Base-by-base conservation (phyloP, 2,113 vertebrate species). In the Lutjanus erythropterus region DNA sequence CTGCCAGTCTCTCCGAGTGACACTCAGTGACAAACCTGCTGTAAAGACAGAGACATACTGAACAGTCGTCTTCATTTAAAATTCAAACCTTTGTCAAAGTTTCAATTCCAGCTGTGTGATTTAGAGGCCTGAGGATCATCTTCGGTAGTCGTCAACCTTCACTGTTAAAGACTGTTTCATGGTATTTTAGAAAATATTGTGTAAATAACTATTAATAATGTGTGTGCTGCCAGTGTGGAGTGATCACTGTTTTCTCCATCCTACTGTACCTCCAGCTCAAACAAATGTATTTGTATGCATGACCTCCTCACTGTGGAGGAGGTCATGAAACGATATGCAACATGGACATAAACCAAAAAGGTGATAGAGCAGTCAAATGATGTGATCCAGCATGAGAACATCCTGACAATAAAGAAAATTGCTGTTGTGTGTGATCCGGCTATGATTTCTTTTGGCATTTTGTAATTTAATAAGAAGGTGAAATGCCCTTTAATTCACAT, bases 321-420 rank as follows among this genome's bases (percentile, higher is more conserved):
- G n/a, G 46, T 33, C 42, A 21, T 52, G 47, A 59, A 79, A 53
- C 82, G 35, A 53, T 50, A 65, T 85, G 23, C 60, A 53, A 66
- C 27, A 67, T 58, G 15, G 33, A 23, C 29, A 60, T 50, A 35
- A 31, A 81, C 52, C 71, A 83, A 77, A 66, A 53, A 44, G 25
- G 18, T 52, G 16, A 37, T 33, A 31, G 41, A 74, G 19, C 46
- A 47, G 41, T 67, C 6, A 27, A 19, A 52, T 55, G 6, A 16
- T 50, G 55, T 70, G 55, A 84, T 77, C 79, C 75, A 73, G 88
- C 86, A 92, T 89, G 86, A 88, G 39, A 79, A 74, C 61, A 68
- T 59, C 68, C 33, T 67, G 60, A 82, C 73, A 92, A 89, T 92
- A 91, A 93, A 94, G 44, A 71, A 49, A 80, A 75, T 5, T 23